Base-by-base conservation (phyloP, 1,140 invertebrate species). In the Drosophila lini region DNA sequence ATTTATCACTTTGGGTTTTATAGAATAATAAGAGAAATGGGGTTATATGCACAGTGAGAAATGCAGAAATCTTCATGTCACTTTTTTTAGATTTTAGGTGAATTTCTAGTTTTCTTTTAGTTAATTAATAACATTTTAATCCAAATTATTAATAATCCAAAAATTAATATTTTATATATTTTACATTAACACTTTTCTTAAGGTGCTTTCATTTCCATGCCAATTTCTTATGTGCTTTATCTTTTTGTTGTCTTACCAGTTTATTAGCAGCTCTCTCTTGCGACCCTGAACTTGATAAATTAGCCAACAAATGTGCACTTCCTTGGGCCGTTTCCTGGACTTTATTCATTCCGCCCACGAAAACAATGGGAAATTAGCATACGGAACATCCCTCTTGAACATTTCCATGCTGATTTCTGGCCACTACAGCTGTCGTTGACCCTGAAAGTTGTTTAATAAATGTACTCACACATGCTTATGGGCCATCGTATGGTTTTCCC, bases 361-460 rank as follows among this genome's bases (percentile, higher is more conserved):
- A 74, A 53, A 53, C 32, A 16, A 25, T 60, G 61, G 53, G 55
- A 57, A 74, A 58, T 48, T 32, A 48, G 31, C 44, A 53, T 22
- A 36, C 31, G 70, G 80, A 82, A 79, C 76, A 74, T 32, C 65
- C 42, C 5, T 25, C 31, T 56, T 22, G 38, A 7, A 32, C 56
- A 81, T 71, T 69, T 60, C 31, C 25, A 47, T 83, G 81, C 22
- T 56, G 64, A 48, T 77, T 52, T 58, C 63, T 19, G 41, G 25
- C 36, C 48, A 52, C 62, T 52, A 48, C 53, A 58, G 62, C 74
- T 76, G 74, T 44, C 56, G 53, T 56, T 61, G 74, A 69, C 61
- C 74, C 52, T 45, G 68, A 86, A 86, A 88, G 67, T 86, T 86
- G 76, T 88, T 88, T 86, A 86, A 86, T 86, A 86, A 86, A 86